These are phyloP conservation scores for Platypus cylindrus DNA, from an alignment of 2,888 invertebrate genomes.

Conservation along the genomic window DNA sequence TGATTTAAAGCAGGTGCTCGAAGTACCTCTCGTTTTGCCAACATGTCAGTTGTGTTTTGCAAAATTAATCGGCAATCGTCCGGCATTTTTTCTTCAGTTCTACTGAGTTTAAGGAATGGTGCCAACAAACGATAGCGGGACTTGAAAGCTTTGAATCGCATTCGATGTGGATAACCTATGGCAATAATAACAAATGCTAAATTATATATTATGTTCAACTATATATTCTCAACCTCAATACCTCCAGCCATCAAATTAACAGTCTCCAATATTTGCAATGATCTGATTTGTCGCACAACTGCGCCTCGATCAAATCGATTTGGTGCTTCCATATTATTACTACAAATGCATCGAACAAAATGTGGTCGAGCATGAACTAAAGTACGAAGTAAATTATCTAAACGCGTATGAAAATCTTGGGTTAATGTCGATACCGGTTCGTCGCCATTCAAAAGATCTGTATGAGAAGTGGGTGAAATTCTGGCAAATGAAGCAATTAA, in stretches of 20 bases:
- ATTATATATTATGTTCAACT: background rate
- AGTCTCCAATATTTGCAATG: constrained; percentile 79
- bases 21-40: constrained; percentile 12
- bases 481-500: constrained; percentile 30
- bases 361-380: constrained; percentile 88
- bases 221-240: constrained; percentile 1
- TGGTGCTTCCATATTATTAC: constrained; percentile 71
- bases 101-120: constrained; percentile 55
- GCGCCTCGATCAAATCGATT: constrained; percentile 72
- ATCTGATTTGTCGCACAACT: constrained; percentile 79
- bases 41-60: constrained; percentile 51
- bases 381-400: constrained; percentile 84
- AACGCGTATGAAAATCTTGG: constrained; percentile 88
- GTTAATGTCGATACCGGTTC: constrained; percentile 81
- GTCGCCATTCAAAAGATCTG: constrained; percentile 68
- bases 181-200: background rate
- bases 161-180: constrained; percentile 72
- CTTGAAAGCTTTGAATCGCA: constrained; percentile 89
- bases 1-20: background rate
- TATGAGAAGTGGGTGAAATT: constrained; percentile 80
- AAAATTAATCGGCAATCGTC: constrained; percentile 67
- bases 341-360: constrained; percentile 85
- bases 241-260: constrained; percentile 89
- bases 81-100: constrained; percentile 54
- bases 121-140: constrained; percentile 74